phyloP scores from a whole-genome alignment of 2,113 vertebrate species.

The Hemichromis elongatus region DNA sequence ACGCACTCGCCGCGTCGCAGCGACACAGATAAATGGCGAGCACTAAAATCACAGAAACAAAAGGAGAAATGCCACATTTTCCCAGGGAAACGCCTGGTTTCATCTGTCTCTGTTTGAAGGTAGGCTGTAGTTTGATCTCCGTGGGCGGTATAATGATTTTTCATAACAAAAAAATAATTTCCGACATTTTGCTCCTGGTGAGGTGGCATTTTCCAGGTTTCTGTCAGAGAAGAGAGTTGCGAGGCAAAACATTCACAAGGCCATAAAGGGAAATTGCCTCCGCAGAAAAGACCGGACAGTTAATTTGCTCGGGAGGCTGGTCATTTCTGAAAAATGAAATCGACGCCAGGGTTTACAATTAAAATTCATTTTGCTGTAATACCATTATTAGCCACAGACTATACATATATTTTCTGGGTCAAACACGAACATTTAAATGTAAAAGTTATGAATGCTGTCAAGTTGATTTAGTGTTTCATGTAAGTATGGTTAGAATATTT shows the following conservation, averaged over 20 bases:
- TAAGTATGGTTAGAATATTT: slow-evolving; percentile 11
- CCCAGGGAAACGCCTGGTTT: neutral
- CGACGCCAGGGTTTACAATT: slow-evolving; percentile 27
- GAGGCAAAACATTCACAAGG: slow-evolving; percentile 33
- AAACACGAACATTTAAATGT: neutral
- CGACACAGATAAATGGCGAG: neutral
- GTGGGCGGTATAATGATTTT: slow-evolving; percentile 47
- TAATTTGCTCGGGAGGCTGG: slow-evolving; percentile 41
- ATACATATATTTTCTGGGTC: slow-evolving; percentile 15
- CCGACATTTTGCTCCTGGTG: slow-evolving; percentile 45
- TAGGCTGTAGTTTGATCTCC: slow-evolving; percentile 43
- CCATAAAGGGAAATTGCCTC: slow-evolving; percentile 57
- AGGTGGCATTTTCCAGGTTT: slow-evolving; percentile 42
- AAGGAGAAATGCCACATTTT: slow-evolving; percentile 6
- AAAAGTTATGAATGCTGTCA: slow-evolving; percentile 3
- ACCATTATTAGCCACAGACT: slow-evolving; percentile 17
- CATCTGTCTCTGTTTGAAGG: slow-evolving; percentile 13
- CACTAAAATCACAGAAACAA: slow-evolving; percentile 2
- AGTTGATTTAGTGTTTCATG: slow-evolving; percentile 8
- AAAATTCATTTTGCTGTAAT: slow-evolving; percentile 19
- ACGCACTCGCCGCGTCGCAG: neutral
- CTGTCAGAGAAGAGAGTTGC: slow-evolving; percentile 34
- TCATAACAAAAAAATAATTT: slow-evolving; percentile 40
- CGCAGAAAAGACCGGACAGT: slow-evolving; percentile 39
- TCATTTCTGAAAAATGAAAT: slow-evolving; percentile 41